Base-by-base conservation (phyloP, 2,888 invertebrate species). In the Acholoe squamosa region DNA sequence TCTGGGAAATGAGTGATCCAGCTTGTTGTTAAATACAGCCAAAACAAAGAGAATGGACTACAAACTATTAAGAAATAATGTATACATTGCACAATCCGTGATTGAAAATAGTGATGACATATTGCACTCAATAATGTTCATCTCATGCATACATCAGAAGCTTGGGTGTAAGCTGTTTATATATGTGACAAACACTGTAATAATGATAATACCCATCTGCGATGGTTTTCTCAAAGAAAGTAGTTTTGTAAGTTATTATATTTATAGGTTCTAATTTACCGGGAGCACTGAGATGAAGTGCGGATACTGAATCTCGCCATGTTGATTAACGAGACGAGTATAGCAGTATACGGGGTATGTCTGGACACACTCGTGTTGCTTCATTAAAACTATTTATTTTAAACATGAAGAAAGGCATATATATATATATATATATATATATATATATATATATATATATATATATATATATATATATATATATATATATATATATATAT, bases 191-290 rank as follows among this genome's bases (percentile, higher is more conserved):
- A 71, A 71, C 71, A 71, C 43, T 43, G 43, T 43, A 43, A 61
- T 61, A 61, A 71, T 71, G 25, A n/a, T 71, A 71, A 28, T 71
- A 71, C 71, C 71, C 71, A 71, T 71, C 71, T 71, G 71, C 71
- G 71, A 71, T 71, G 71, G 71, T 0, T 71, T 71, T 71, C 71
- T 71, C 28, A 28, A 71, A 71, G 71, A 71, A 28, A 71, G 25
- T 71, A 71, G 71, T 71, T 71, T 71, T 71, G 71, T 71, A 71
- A 71, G 71, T 71, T 71, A 71, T 71, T 71, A 71, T 71, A 71
- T 71, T 71, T 71, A 71, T 71, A 71, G 71, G 71, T 71, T 71
- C 28, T 71, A 71, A 71, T 71, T 28, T 61, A 61, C 61, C 19
- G 61, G 71, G 71, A 25, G 31, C 71, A 71, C 71, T 71, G 25